Evolutionary conservation across 2,888 invertebrate species (phyloP), one percentile per base, ranked within the genome.

Genomic region (Psococerastis gibbosa): DNA sequence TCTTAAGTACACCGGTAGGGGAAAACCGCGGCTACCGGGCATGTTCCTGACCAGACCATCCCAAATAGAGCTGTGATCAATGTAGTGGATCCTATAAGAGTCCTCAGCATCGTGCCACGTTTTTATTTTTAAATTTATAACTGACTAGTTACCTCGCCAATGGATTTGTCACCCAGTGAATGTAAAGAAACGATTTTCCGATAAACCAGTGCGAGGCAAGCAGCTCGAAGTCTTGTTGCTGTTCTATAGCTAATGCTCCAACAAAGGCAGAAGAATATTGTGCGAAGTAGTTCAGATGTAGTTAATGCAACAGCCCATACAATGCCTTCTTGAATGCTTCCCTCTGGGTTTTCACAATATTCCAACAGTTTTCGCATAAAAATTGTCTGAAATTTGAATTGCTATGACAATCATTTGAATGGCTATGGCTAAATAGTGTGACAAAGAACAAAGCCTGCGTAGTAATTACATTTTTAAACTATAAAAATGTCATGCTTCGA

Each of bases 181-280:
- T 60, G 55, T 22, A 67, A 53, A 33, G 56, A 52, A 31, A 61
- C 51, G 15, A 63, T 48, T 51, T 62, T 63, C 44, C 55, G 57
- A 44, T 61, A 63, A 35, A 62, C 47, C 46, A 62, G 49, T 15
- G 56, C 55, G 17, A 58, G 48, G 45, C 58, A 62, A 15, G 61
- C 62, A n/a, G 60, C 54, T 45, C 59, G 58, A 32, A 62, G 48
- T 50, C 63, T 54, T 32, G 58, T 45, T 15, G 57, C 61, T 27
- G 62, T 63, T 50, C 60, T 59, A 48, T 67, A 67, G 52, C 65
- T 68, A 33, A 66, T 55, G 34, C 63, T 61, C 66, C 69, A 70
- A 35, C 63, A 59, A 51, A 63, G 56, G 9, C 66, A 62, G 44
- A 67, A 63, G 42, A 64, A 57, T 11, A 65, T 50, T 9, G 63